A percentile compares a stretch with the other conserved stretches of the same genome.
Conservation (phyloP, 2,797 vertebrate species). For the Leptodactylus fallax region DNA sequence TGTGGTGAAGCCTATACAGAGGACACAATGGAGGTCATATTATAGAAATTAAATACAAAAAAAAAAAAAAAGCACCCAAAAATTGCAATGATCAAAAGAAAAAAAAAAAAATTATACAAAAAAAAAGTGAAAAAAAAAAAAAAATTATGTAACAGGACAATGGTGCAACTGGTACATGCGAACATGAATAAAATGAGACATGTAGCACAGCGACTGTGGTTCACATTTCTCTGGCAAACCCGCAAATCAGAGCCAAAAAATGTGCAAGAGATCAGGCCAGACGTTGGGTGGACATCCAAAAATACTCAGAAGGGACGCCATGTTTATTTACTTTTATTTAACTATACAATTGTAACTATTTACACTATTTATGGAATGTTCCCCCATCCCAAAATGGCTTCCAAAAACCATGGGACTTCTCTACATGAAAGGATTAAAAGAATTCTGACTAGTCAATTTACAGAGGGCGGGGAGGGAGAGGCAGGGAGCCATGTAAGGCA, state of each 20-base stretch:
- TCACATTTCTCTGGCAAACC: slow-evolving; percentile 19
- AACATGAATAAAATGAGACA: background rate
- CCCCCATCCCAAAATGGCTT: slow-evolving; percentile 70
- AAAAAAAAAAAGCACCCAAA: slow-evolving; percentile 69
- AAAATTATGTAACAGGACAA: slow-evolving; percentile 22
- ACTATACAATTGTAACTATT: slow-evolving; percentile 77
- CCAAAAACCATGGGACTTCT: slow-evolving; percentile 77
- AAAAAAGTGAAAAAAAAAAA: slow-evolving; percentile 39
- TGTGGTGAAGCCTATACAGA: slow-evolving; percentile 67
- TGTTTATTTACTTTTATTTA: slow-evolving; percentile 55
- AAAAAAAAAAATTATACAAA: slow-evolving; percentile 23
- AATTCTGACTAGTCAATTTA: slow-evolving; percentile 70
- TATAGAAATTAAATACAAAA: slow-evolving; percentile 15
- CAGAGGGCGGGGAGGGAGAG: slow-evolving; percentile 64
- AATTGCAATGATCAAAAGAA: slow-evolving; percentile 70
- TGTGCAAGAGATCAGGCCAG: slow-evolving; percentile 4
- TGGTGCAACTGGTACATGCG: slow-evolving; percentile 37
- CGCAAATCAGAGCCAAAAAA: slow-evolving; percentile 64
- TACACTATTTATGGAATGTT: slow-evolving; percentile 79
- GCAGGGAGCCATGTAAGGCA: slow-evolving; percentile 70
- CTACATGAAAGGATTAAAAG: slow-evolving; percentile 65
- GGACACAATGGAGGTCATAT: slow-evolving; percentile 69
- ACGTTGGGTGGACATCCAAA: slow-evolving; percentile 72
- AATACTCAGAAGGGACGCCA: slow-evolving; percentile 67
- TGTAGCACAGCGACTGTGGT: slow-evolving; percentile 50